phyloP scores from a whole-genome alignment of 2,113 vertebrate species.

The Syngnathus typhle region DNA sequence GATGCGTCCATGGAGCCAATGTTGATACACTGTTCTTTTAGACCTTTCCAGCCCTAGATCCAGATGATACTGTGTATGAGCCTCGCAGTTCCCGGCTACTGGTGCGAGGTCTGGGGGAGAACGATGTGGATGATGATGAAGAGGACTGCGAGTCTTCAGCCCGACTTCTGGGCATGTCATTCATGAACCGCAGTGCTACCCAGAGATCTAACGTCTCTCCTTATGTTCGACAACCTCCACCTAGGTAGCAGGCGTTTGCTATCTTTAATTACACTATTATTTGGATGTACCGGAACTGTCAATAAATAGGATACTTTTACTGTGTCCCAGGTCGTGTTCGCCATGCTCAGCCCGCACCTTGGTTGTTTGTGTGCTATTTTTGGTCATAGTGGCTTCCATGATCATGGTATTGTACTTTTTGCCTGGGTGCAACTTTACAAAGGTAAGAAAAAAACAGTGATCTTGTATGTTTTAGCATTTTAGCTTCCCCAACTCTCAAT shows the following conservation, averaged over 20 bases:
- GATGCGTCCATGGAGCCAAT: background rate
- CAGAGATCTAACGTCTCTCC: constrained; percentile 69
- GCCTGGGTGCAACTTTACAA: constrained; percentile 90
- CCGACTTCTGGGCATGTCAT: constrained; percentile 92
- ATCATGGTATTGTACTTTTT: constrained; percentile 83
- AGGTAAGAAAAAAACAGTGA: constrained; percentile 54
- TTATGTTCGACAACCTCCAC: constrained; percentile 72
- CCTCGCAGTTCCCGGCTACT: constrained; percentile 88
- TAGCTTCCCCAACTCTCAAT: background rate
- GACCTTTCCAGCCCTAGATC: constrained; percentile 76
- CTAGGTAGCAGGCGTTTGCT: constrained; percentile 43
- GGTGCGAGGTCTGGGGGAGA: constrained; percentile 89
- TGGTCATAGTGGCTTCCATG: constrained; percentile 77
- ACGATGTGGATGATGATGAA: constrained; percentile 91
- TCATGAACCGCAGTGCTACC: constrained; percentile 90
- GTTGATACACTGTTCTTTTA: constrained; percentile 13
- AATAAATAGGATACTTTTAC: background rate
- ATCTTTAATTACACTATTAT: background rate
- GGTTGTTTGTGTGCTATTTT: constrained; percentile 74
- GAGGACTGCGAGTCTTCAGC: constrained; percentile 95
- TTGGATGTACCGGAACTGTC: background rate
- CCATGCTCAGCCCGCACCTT: constrained; percentile 74
- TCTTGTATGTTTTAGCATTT: background rate
- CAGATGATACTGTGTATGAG: constrained; percentile 87
- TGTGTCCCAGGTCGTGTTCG: constrained; percentile 65